phyloP scores from a whole-genome alignment of 2,888 invertebrate species.

The Eulithis testata region DNA sequence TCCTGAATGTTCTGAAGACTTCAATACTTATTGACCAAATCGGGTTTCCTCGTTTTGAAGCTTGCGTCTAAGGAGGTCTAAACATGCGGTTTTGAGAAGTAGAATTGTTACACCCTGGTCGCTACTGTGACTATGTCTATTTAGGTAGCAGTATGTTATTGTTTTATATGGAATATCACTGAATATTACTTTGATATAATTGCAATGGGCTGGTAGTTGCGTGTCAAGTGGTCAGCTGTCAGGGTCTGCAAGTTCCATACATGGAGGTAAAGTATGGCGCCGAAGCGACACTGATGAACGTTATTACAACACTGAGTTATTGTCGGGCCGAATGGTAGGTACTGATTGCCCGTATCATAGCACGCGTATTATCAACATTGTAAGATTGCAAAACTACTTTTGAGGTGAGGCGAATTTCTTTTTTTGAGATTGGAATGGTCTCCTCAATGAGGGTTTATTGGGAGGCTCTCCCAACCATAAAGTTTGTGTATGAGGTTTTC shows the following conservation, averaged over 20 bases:
- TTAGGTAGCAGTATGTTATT: constrained; percentile 39
- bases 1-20: too few species aligned
- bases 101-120: neutral
- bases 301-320: constrained; percentile 37
- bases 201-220: constrained; percentile 26
- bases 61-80: too few species aligned
- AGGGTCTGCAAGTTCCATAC: constrained; percentile 64
- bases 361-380: constrained; percentile 1
- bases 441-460: too few species aligned
- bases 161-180: constrained; percentile 37
- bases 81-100: neutral
- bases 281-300: constrained; percentile 32
- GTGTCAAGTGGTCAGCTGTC: constrained; percentile 42
- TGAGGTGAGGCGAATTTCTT: too few species aligned
- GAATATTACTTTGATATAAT: constrained; percentile 21
- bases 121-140: constrained; percentile 37
- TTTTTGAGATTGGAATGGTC: too few species aligned
- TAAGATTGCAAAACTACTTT: neutral
- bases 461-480: too few species aligned
- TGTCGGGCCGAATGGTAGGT: constrained; percentile 14
- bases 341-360: neutral
- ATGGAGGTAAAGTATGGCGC: constrained; percentile 53
- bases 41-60: too few species aligned
- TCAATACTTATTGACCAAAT: too few species aligned
- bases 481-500: too few species aligned